phyloP scores from a whole-genome alignment of 2,888 invertebrate genomes.

The Nycteola revayana region DNA sequence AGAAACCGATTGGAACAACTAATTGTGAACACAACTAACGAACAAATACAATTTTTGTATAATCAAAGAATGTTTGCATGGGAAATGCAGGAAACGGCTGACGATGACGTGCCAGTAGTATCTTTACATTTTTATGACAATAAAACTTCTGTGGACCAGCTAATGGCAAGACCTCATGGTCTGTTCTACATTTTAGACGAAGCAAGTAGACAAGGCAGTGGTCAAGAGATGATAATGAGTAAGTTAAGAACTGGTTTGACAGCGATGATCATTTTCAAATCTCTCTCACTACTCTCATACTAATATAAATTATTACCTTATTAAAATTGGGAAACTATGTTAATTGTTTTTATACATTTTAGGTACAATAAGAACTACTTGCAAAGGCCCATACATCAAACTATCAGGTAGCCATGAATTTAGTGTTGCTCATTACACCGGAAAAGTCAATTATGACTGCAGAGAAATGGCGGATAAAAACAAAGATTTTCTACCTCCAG shows the following conservation, averaged over 20 bases:
- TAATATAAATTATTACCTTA: no score
- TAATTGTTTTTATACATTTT: slow-evolving; percentile 36
- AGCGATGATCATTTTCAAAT: no score
- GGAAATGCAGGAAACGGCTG: slow-evolving; percentile 92
- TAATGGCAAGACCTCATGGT: slow-evolving; percentile 92
- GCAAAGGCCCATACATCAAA: slow-evolving; percentile 80
- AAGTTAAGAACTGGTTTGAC: slow-evolving; percentile 39
- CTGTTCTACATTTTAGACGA: slow-evolving; percentile 93
- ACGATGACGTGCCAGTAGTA: slow-evolving; percentile 89
- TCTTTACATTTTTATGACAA: slow-evolving; percentile 93
- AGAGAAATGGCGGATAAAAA: slow-evolving; percentile 94
- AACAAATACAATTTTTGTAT: slow-evolving; percentile 96
- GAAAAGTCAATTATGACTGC: slow-evolving; percentile 92
- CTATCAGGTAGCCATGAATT: slow-evolving; percentile 86
- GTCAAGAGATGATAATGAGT: slow-evolving; percentile 88
- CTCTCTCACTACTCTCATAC: no score
- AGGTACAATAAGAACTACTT: slow-evolving; percentile 81
- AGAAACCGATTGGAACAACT: slow-evolving; percentile 94
- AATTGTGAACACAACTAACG: slow-evolving; percentile 94
- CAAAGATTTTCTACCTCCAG: slow-evolving; percentile 94
- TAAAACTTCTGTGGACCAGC: slow-evolving; percentile 92
- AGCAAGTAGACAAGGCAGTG: slow-evolving; percentile 88
- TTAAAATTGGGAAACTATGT: no score
- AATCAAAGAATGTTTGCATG: slow-evolving; percentile 95
- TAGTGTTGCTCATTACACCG: slow-evolving; percentile 94